A percentile compares a stretch with the other conserved stretches of the same genome.
These are phyloP conservation scores for Caenorhabditis elegans DNA, from an alignment of 1,140 invertebrate species.

Conservation along the genomic window WBcel235 BX284602.5:10558501-10559000, in stretches of 20 bases:
- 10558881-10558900: not conserved
- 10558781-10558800: not conserved
- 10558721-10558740: too few species aligned
- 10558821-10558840: not conserved
- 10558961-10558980: not conserved
- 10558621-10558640: not conserved
- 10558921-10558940: not conserved
- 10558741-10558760: too few species aligned
- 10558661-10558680: not conserved
- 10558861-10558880: constrained; percentile 13
- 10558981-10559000: not conserved
- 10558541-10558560: constrained; percentile 3
- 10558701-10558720: not conserved
- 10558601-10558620: not conserved
- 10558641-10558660: constrained; percentile 4
- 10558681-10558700: not conserved
- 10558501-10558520: not conserved
- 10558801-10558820: not conserved
- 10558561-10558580: not conserved
- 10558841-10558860: not conserved
- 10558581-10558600: constrained; percentile 20
- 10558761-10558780: too few species aligned
- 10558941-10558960: not conserved
- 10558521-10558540: not conserved
- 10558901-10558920: not conserved